phyloP scores from a whole-genome alignment of 2,113 vertebrate species.

The Rousettus leschenaultii region DNA sequence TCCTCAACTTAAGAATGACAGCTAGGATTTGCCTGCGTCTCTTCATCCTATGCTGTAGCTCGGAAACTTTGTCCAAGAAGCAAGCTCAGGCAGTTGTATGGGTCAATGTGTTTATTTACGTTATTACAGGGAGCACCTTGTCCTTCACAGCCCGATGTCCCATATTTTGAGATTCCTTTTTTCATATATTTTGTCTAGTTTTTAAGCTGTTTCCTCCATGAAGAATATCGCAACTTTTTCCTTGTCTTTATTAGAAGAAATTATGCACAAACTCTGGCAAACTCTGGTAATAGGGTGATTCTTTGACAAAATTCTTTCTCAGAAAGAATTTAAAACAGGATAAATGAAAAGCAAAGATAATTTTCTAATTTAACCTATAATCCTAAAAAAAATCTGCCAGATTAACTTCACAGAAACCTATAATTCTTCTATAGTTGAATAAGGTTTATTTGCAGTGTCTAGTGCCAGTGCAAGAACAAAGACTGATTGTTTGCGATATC shows the following conservation, averaged over 20 bases:
- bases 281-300: not conserved
- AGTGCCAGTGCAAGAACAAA: not conserved
- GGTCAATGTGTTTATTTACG: not conserved
- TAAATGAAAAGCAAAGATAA: not conserved
- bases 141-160: not conserved
- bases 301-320: not conserved
- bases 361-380: not conserved
- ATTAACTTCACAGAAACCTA: not conserved
- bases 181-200: not conserved
- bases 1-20: not conserved
- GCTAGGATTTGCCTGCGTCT: not conserved
- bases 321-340: not conserved
- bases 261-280: not conserved
- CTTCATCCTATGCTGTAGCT: accelerated
- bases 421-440: not conserved
- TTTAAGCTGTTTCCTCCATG: not conserved
- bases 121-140: not conserved
- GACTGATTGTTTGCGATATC: not conserved
- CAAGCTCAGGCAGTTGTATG: not conserved
- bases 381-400: not conserved
- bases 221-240: not conserved
- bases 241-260: not conserved
- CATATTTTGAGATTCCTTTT: not conserved
- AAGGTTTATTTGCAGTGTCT: not conserved
- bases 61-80: not conserved